phyloP scores from a whole-genome alignment of 92 coral and sea anemone genomes.

The Porites lobata region DNA sequence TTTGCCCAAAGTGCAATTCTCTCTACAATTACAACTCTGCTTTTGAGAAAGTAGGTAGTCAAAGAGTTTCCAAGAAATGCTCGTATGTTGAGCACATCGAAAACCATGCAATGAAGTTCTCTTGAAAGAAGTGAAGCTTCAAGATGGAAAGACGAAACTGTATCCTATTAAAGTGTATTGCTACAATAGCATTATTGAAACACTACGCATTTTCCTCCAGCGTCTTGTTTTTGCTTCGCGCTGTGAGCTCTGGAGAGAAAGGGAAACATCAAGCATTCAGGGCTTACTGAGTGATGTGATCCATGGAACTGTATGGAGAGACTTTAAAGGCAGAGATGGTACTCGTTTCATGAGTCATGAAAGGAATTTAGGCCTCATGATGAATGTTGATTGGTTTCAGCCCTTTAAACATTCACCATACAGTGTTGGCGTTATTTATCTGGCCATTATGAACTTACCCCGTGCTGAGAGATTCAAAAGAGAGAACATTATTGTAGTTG shows the following conservation, averaged over 20 bases:
- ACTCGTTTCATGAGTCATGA: constrained; percentile 45
- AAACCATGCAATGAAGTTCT: constrained; percentile 47
- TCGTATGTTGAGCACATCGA: constrained; percentile 40
- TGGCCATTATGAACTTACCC: background rate
- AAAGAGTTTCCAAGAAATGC: constrained; percentile 51
- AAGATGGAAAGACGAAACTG: constrained; percentile 17
- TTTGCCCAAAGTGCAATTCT: constrained; percentile 64
- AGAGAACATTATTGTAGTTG: background rate
- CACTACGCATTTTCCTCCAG: background rate
- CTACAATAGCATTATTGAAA: no score
- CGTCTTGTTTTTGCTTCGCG: constrained; percentile 29
- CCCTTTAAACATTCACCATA: no score
- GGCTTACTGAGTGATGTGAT: background rate
- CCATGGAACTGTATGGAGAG: background rate
- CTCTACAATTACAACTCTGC: constrained; percentile 58
- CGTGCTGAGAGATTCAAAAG: background rate
- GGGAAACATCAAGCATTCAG: background rate
- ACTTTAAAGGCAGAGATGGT: constrained; percentile 31
- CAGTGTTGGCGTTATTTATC: no score
- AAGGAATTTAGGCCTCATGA: constrained; percentile 26
- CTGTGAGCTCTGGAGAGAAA: constrained; percentile 41
- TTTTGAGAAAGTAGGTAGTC: constrained; percentile 45
- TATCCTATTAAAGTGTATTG: background rate
- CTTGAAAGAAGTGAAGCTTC: constrained; percentile 33
- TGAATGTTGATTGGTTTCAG: no score